Base-by-base conservation (phyloP, 1,140 invertebrate species). In the Lithobius niger region DNA sequence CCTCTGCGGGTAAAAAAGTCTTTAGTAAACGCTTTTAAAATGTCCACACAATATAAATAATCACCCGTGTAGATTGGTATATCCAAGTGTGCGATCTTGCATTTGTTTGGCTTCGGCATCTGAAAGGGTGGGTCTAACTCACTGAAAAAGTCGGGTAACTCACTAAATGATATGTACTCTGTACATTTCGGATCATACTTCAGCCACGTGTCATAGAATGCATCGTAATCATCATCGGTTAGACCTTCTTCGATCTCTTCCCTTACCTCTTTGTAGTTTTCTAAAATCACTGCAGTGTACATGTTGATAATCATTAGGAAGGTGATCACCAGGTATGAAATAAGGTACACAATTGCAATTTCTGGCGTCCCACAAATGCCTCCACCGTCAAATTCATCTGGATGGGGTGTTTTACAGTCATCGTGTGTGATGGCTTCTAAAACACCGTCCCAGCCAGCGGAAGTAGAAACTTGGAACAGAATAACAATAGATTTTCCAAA, bases 201-300 rank as follows among this genome's bases (percentile, higher is more conserved):
- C 69, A 96, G 92, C 95, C 95, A 98, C 61, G 96, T 95, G 74
- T 97, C 94, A 69, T 97, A 98, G 74, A 95, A 98, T 90, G 97
- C 95, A 69, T 97, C 95, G 74, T 97, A 97, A 70, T 98, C 94
- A 72, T 97, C 94, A 68, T 96, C 92, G 27, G 93, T 97, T 42
- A 97, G 77, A 65, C 93, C 93, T 72, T 97, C 93, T 69, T 97
- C 92, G 43, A 97, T 94, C 71, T 97, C 95, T 74, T 97, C 93
- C 43, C 92, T 97, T 28, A 93, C 94, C 74, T 91, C 86, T 40
- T 89, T 95, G 73, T 97, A 97, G 73, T 97, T 98, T 74, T 97
- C 94, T 71, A 97, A 80, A 72, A 97, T 97, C 68, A 97, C 92
- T 66, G 92, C 93, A 72, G 97, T 97, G 80, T 97, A 97, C 94